Conservation (phyloP, 2,888 invertebrate genomes). For the Idaea dimidiata region DNA sequence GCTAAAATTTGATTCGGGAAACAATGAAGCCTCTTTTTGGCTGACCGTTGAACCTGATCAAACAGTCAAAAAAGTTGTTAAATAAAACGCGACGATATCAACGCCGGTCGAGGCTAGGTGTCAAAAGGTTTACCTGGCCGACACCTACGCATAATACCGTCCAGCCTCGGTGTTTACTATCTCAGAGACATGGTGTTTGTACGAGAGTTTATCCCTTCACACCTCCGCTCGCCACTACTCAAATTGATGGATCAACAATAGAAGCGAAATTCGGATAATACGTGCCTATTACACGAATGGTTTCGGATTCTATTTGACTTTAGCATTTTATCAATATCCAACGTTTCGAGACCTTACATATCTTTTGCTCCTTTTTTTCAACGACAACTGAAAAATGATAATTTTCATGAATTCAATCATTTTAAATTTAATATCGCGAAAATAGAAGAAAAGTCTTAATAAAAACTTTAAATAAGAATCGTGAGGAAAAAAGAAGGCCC, state of each 20-base stretch:
- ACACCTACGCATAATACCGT: constrained; percentile 49
- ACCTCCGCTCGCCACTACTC: constrained; percentile 67
- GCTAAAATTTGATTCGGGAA: constrained; percentile 11
- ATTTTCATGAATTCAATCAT: no score
- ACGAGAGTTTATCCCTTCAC: constrained; percentile 75
- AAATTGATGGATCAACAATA: constrained; percentile 66
- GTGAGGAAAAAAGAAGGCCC: no score
- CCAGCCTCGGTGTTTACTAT: constrained; percentile 60
- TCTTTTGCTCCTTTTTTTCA: no score
- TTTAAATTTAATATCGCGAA: no score
- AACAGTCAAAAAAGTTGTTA: constrained; percentile 68
- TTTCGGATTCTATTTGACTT: constrained; percentile 19
- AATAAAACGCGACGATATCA: constrained; percentile 71
- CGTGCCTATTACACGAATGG: constrained; percentile 36
- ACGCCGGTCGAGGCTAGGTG: constrained; percentile 72
- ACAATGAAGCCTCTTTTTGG: not conserved
- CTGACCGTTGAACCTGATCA: constrained; percentile 40
- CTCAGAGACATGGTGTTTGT: constrained; percentile 67
- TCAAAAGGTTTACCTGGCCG: constrained; percentile 79
- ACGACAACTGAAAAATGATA: no score
- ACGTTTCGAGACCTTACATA: no score
- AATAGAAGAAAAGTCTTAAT: no score
- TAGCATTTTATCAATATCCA: no score
- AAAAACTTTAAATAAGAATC: constrained; percentile 21
- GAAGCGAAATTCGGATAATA: constrained; percentile 56